Evolutionary conservation across 2,113 vertebrate species (phyloP), one percentile per base, ranked within the genome.

Genomic region (Dolichotis patagonum): DNA sequence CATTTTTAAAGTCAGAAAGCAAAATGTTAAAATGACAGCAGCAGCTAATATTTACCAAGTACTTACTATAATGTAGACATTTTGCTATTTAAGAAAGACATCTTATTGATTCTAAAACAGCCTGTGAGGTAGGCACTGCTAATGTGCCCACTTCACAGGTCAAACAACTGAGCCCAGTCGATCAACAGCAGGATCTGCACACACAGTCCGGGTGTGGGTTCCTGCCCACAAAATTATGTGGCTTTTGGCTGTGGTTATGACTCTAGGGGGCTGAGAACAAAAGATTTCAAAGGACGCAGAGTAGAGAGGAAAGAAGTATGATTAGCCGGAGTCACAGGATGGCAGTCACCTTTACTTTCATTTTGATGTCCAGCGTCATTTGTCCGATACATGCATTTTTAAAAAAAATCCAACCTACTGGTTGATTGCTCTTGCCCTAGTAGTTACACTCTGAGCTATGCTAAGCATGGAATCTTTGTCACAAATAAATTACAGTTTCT

Each of bases 401-500:
- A 2, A 3, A 19, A 3, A 35, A 63, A 60, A 62, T 38, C 32
- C 56, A 77, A 83, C 7, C n/a, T 82, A 78, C 28, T 78, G 69
- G 63, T 41, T 46, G 54, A 75, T 92, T 32, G 43, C 65, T 81
- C 35, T 58, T 58, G 73, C 80, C 32, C 2, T 58, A 84, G 22
- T 11, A 86, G 46, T 85, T 56, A 20, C 9, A 65, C 49, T 58
- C 20, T 88, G 58, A 82, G 82, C 73, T 60, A 65, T 19, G 35
- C 41, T 52, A 92, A 77, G 92, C 54, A 62, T 0, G 49, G 58
- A 90, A 58, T 85, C 46, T 65, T 83, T 85, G 22, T 38, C 52
- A 95, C 5, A 30, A 77, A 58, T 65, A 85, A 71, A 65, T 89
- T 52, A 91, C 1, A 52, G 75, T 5, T 92, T 96, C 78, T 96